These are phyloP conservation scores for Oreohelix idahoensis DNA, from an alignment of 1,140 invertebrate species.

Conservation along the genomic window DNA sequence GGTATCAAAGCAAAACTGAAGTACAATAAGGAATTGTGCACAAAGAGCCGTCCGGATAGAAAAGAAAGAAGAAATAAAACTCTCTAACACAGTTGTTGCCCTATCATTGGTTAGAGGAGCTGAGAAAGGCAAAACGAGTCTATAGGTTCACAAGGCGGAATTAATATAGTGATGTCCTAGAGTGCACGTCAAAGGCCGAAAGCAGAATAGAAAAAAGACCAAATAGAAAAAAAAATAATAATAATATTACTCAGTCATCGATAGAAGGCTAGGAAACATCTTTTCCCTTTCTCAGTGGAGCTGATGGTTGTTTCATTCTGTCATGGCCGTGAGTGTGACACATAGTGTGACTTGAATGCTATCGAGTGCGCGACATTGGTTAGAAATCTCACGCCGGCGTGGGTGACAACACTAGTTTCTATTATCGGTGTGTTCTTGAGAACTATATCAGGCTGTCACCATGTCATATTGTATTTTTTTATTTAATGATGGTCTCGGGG, in stretches of 20 bases:
- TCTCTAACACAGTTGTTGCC: neutral
- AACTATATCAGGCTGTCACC: neutral
- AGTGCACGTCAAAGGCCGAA: neutral
- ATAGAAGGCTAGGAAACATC: neutral
- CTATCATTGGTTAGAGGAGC: neutral
- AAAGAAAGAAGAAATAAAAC: neutral
- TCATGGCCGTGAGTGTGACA: neutral
- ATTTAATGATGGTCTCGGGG: neutral
- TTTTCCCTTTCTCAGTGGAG: neutral
- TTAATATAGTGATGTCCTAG: constrained; percentile 6
- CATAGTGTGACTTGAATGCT: neutral
- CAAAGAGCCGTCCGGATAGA: neutral
- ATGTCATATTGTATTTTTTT: too few relatives aligned
- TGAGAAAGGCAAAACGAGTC: neutral
- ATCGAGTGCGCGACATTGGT: neutral
- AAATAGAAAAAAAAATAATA: neutral
- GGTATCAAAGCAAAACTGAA: neutral
- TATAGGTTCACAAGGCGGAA: neutral
- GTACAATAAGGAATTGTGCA: neutral
- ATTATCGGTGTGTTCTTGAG: neutral
- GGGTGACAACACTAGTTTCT: neutral
- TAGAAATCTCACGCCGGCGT: constrained; percentile 1
- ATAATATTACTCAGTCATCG: neutral
- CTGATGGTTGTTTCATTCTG: neutral
- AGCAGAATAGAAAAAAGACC: neutral